Base-by-base conservation (phyloP, 92 coral and sea anemone species). In the Parazoanthus atlanticus region DNA sequence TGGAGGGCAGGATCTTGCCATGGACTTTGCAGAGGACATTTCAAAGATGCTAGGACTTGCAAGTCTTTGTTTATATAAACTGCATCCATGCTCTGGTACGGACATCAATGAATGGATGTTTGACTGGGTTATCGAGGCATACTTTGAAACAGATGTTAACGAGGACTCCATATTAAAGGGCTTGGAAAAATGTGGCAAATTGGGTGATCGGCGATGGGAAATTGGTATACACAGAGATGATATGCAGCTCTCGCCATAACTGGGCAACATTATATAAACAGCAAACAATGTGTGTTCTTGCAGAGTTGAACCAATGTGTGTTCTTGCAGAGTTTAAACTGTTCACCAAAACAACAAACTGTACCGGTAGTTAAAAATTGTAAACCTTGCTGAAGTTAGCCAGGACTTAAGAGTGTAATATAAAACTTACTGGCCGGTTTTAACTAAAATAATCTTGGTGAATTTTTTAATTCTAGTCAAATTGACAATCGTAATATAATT, bases 61-160 rank as follows among this genome's bases (percentile, higher is more conserved):
- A 76, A 92, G 96, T 78, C 88, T 86, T 30, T 92, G 94, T 89
- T 85, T 94, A 46, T 97, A 94, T 78, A 89, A 89, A 90, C 61
- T 95, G 69, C 93, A 95, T 86, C 80, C 74, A 2, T 38, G 93
- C 86, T 93, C 96, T 46, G 98, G 96, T 26, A 90, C 91, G 3
- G 80, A 65, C 23, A 78, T 58, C 6, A 87, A 74, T 26, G 95
- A 89, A 9, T 91, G 95, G 94, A 89, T 91, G 61, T 97, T 86
- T 47, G 87, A 88, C 26, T 97, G 98, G 97, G 92, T 95, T 21
- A 89, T 97, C 71, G 99, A 97, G 36, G 99, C 89, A 30, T 94
- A 89, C 84, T 91, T 94, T 72, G 90, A 89, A 65, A 49, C 86
- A 19, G 86, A 34, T 26, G 49, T 77, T 65, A 75, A 88, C 25